phyloP scores from a whole-genome alignment of 2,113 vertebrate species.

The Prunella himalayana region DNA sequence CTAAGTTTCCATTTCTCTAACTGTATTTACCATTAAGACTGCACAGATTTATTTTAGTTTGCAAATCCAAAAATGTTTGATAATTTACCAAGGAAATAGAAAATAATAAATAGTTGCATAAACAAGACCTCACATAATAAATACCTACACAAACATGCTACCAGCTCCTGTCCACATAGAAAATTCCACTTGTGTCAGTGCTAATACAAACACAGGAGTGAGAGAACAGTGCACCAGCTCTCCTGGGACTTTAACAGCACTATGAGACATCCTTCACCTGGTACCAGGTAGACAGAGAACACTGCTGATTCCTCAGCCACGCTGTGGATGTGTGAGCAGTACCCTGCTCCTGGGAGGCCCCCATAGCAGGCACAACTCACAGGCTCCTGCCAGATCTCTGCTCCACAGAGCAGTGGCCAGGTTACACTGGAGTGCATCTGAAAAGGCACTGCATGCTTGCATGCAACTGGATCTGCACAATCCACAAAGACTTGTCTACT shows the following conservation, averaged over 20 bases:
- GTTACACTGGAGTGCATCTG: background rate
- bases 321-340: background rate
- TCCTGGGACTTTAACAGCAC: fast-evolving
- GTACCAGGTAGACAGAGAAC: background rate
- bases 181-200: background rate
- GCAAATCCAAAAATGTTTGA: background rate
- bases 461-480: background rate
- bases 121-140: background rate
- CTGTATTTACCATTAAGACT: background rate
- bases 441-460: background rate
- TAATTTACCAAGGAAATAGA: background rate
- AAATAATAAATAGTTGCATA: background rate
- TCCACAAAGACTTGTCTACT: background rate
- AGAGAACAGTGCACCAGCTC: background rate
- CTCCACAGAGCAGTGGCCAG: fast-evolving
- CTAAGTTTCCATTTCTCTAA: background rate
- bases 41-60: background rate
- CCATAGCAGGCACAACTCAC: background rate
- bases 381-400: background rate
- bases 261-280: background rate
- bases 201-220: background rate
- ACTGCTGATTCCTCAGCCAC: no score
- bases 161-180: background rate
- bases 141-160: background rate
- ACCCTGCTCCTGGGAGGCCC: background rate